phyloP scores from a whole-genome alignment of 2,113 vertebrate genomes.

The Manacus vitellinus region DNA sequence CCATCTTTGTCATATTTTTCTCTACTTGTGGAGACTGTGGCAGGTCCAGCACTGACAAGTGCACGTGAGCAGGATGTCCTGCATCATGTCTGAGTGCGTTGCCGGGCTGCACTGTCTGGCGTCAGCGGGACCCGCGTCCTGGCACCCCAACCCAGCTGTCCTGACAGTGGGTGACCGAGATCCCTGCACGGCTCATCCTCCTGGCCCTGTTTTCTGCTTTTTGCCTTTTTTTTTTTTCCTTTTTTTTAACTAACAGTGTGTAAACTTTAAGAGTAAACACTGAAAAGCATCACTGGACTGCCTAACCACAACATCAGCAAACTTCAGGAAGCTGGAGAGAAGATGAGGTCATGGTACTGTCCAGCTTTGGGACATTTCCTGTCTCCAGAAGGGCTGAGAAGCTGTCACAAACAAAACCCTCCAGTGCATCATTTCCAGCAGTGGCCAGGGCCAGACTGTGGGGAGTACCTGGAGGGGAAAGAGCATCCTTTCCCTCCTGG shows the following conservation, averaged over 20 bases:
- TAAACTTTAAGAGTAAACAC: not conserved
- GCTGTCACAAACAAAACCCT: not conserved
- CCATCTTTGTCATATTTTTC: not conserved
- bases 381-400: not conserved
- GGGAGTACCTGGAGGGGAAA: not conserved
- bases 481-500: not conserved
- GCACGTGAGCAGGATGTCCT: accelerated
- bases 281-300: not conserved
- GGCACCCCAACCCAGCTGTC: accelerated
- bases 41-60: accelerated
- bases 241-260: not conserved
- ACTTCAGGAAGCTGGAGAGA: not conserved
- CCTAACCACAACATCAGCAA: not conserved
- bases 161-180: accelerated
- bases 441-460: not conserved
- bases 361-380: not conserved
- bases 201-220: not conserved
- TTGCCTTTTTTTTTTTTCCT: accelerated
- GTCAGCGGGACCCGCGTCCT: accelerated
- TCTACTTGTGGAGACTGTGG: not conserved
- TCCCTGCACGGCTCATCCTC: not conserved
- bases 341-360: not conserved
- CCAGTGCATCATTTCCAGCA: not conserved
- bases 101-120: not conserved
- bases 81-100: accelerated